Evolutionary conservation across 2,888 invertebrate species (phyloP), one percentile per base, ranked within the genome.

Genomic region (Amphipyra tragopoginis): DNA sequence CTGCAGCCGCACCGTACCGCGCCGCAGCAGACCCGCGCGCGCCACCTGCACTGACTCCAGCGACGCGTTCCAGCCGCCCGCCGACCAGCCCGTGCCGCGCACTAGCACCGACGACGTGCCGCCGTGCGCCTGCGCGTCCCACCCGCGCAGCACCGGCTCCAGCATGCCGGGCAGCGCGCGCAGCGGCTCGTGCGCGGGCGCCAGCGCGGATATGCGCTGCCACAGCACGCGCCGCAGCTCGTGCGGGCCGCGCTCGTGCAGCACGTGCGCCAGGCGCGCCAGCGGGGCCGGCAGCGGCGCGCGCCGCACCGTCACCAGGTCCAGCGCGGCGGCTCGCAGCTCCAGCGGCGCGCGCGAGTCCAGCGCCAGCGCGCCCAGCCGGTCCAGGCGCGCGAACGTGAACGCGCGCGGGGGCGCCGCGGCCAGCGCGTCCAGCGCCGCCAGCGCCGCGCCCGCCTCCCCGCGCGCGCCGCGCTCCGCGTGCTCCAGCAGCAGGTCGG

Each of bases 221-320:
- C 89, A 87, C 79, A 88, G 83, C 79, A 89, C 63, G 64, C 90
- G 90, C 13, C 83, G 87, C 85, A 90, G 86, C 85, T 91, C 91
- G 80, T 67, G 81, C 69, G 75, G 49, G 53, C 74, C 56, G 64
- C 72, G 67, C 68, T 39, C 63, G 61, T 72, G 53, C 74, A 85
- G 77, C 59, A 40, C 62, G 48, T 45, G 26, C 58, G 81, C 83
- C 58, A 75, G 53, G 40, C 55, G 66, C 48, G 67, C 73, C 66
- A 83, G 76, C 56, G 84, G 82, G 69, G 70, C 70, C 65, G 80
- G 70, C 66, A 66, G 42, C 39, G 29, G 33, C 36, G 75, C 69
- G 60, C 73, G 72, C 40, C 74, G 69, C 59, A 38, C 71, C 70
- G 80, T 71, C 61, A 75, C 73, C 78, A 86, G 80, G 63, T 88